A percentile compares a stretch with the other conserved stretches of the same genome.
Evolutionary conservation across 1,140 invertebrate species (phyloP).

Genomic region (Lamellibrachia luymesi): DNA sequence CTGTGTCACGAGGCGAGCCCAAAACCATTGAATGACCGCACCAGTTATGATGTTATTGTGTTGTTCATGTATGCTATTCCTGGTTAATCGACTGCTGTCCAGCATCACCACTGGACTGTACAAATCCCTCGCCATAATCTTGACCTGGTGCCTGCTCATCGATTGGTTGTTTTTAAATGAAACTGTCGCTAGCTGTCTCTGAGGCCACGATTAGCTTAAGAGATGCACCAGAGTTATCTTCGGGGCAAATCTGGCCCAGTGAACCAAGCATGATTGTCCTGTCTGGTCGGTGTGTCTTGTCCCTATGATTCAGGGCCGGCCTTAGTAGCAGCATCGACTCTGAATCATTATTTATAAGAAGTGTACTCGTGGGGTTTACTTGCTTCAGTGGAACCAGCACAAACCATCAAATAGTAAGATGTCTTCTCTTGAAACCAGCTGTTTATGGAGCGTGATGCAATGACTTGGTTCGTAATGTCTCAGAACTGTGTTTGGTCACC

Average conservation of each 20-base stretch:
- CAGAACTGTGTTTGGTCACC: not conserved
- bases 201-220: not conserved
- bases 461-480: not conserved
- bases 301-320: not conserved
- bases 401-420: not conserved
- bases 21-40: not conserved
- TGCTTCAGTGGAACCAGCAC: not conserved
- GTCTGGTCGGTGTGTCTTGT: not conserved
- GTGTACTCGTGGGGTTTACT: not conserved
- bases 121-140: not conserved
- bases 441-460: not conserved
- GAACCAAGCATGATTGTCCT: not conserved
- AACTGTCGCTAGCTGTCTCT: not conserved
- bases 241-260: not conserved
- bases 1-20: not conserved
- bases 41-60: not conserved
- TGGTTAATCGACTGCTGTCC: not conserved
- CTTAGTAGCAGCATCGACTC: not conserved
- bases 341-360: slow-evolving; percentile 6
- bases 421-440: not conserved
- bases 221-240: not conserved
- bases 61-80: not conserved
- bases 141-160: not conserved
- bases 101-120: not conserved
- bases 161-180: not conserved